A percentile compares a stretch with the other conserved stretches of the same genome.
phyloP scores from a whole-genome alignment of 2,797 vertebrate species.

The Chloroceryle inda region DNA sequence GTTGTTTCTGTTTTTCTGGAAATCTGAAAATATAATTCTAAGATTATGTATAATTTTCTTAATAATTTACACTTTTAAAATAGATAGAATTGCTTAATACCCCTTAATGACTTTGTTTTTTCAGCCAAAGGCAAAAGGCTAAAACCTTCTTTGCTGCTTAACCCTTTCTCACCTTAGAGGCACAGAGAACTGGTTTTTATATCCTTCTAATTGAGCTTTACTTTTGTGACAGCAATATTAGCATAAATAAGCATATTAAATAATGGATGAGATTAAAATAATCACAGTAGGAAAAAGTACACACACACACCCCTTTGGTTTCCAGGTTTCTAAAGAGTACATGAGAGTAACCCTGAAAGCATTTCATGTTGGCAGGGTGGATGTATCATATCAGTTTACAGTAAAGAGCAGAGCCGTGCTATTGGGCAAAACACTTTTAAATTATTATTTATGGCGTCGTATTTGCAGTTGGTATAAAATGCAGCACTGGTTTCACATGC shows the following conservation, averaged over 20 bases:
- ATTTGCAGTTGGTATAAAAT: constrained; percentile 24
- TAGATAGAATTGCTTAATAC: background rate
- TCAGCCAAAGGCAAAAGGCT: background rate
- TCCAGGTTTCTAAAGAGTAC: background rate
- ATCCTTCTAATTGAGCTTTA: background rate
- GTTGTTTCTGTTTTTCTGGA: background rate
- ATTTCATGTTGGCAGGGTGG: background rate
- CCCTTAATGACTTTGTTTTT: background rate
- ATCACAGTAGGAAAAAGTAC: background rate
- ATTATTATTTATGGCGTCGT: constrained; percentile 64
- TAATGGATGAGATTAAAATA: background rate
- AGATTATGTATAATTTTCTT: background rate
- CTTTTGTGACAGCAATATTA: background rate
- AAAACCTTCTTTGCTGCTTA: background rate
- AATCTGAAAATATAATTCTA: background rate
- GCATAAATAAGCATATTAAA: background rate
- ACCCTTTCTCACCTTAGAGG: background rate
- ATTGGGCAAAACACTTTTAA: constrained; percentile 48
- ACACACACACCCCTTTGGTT: background rate
- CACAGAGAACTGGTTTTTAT: background rate
- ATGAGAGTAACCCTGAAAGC: background rate
- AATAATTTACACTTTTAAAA: background rate
- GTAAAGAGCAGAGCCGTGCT: background rate
- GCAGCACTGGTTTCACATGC: constrained; percentile 11
- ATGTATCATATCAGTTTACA: constrained; percentile 47